phyloP scores from a whole-genome alignment of 2,888 invertebrate genomes.

The Hydrotaea cyrtoneurina region DNA sequence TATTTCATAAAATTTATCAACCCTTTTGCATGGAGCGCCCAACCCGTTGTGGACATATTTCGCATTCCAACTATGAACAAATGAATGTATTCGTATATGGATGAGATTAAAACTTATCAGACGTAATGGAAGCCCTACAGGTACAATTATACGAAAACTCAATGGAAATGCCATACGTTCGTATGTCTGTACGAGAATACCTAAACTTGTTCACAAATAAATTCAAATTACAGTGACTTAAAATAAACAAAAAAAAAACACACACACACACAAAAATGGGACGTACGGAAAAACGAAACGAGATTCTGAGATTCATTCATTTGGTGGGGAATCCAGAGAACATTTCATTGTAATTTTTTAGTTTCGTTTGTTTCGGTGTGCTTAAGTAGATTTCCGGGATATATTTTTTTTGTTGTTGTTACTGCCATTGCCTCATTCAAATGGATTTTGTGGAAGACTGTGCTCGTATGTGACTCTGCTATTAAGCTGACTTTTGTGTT shows the following conservation, averaged over 20 bases:
- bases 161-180: slow-evolving; percentile 29
- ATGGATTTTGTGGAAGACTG: background rate
- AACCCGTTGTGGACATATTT: background rate
- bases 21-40: slow-evolving; percentile 26
- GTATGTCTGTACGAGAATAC: background rate
- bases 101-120: slow-evolving; percentile 71
- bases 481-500: slow-evolving; percentile 48
- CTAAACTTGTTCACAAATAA: slow-evolving; percentile 26
- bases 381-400: slow-evolving; percentile 3
- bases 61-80: slow-evolving; percentile 16
- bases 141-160: slow-evolving; percentile 63
- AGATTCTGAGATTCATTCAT: background rate
- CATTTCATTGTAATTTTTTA: slow-evolving; percentile 43
- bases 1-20: slow-evolving; percentile 68
- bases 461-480: slow-evolving; percentile 3
- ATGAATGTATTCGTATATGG: background rate
- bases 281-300: background rate
- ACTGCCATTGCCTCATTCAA: background rate
- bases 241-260: background rate
- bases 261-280: too few species aligned
- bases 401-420: background rate
- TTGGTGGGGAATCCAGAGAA: slow-evolving; percentile 6
- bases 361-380: background rate
- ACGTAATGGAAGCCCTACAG: slow-evolving; percentile 68
- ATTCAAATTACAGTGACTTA: slow-evolving; percentile 15